A percentile compares a stretch with the other conserved stretches of the same genome.
These are phyloP conservation scores for Ceraclea dissimilis DNA, from an alignment of 2,888 invertebrate genomes.

Conservation along the genomic window DNA sequence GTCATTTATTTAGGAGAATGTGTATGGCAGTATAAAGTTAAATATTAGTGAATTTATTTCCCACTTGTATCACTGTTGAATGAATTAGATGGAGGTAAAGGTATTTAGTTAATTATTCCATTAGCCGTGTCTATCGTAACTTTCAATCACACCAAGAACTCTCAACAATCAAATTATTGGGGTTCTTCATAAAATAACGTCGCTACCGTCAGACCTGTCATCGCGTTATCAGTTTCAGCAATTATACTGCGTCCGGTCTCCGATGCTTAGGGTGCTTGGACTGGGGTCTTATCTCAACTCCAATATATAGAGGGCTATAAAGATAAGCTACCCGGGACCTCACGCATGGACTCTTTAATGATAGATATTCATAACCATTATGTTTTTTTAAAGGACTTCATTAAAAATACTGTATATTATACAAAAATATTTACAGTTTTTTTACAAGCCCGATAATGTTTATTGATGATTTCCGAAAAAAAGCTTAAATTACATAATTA, in stretches of 20 bases:
- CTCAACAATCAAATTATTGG: not conserved
- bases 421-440: too few relatives aligned
- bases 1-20: too few relatives aligned
- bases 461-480: too few relatives aligned
- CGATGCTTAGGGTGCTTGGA: not conserved
- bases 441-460: too few relatives aligned
- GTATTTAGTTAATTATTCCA: slow-evolving; percentile 1
- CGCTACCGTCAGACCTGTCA: not conserved
- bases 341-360: slow-evolving; percentile 8
- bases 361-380: not conserved
- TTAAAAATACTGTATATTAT: too few relatives aligned
- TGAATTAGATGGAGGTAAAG: too few relatives aligned
- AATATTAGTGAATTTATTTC: too few relatives aligned
- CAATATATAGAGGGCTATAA: slow-evolving; percentile 12
- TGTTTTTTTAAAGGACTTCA: not conserved
- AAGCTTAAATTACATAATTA: too few relatives aligned
- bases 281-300: not conserved
- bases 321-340: slow-evolving; percentile 11
- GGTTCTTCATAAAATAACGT: slow-evolving; percentile 4
- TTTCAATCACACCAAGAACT: too few relatives aligned
- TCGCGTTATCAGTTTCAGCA: slow-evolving; percentile 1
- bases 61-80: too few relatives aligned
- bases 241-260: slow-evolving; percentile 3
- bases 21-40: too few relatives aligned
- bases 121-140: not conserved